Base-by-base conservation (phyloP, 1,140 invertebrate genomes). In the Zaprionus capensis region DNA sequence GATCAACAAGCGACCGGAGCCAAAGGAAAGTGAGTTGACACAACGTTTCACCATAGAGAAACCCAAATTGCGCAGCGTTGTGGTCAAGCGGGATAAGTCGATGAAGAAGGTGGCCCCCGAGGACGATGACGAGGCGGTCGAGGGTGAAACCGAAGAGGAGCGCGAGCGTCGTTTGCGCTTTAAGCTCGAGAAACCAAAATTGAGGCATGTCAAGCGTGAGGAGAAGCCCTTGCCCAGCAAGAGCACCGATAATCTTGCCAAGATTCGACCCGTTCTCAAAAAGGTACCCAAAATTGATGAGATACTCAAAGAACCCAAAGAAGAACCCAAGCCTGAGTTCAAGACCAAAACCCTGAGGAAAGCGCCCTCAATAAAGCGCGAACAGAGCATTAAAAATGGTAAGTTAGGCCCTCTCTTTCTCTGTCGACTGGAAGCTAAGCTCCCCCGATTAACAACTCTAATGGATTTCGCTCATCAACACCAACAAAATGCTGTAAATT, bases 251-350 rank as follows among this genome's bases (percentile, higher is more conserved):
- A 81, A 92, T 69, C 61, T 92, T 55, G 56, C 81, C 55, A 92
- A 92, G 76, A 81, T 92, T 34, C 71, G 91, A n/a, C 91, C 91
- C 11, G 90, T 86, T 15, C 78, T 92, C 55, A 91, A 91, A 76
- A 91, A 91, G 78, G 91, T 92, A 68, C 81, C 90, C 61, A 91
- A 91, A 63, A 59, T 92, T 56, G 91, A 92, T 75, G 91, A 92
- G 78, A 79, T 92, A 59, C 78, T 92, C 51, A 92, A 92, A 82
- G 91, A 92, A 76, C 82, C 91, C 26, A 92, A 92, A 86, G 91
- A 92, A 71, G 91, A 92, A 76, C 85, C 91, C 58, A 92, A 92
- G 73, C 91, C 91, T 38, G 91, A 92, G 70, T 92, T 92, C 59
- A 92, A 91, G 76, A 92, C 91, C 72, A 92, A 92, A 70, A 88